Base-by-base conservation (phyloP, 2,888 invertebrate species). In the Dendrolimus pini region DNA sequence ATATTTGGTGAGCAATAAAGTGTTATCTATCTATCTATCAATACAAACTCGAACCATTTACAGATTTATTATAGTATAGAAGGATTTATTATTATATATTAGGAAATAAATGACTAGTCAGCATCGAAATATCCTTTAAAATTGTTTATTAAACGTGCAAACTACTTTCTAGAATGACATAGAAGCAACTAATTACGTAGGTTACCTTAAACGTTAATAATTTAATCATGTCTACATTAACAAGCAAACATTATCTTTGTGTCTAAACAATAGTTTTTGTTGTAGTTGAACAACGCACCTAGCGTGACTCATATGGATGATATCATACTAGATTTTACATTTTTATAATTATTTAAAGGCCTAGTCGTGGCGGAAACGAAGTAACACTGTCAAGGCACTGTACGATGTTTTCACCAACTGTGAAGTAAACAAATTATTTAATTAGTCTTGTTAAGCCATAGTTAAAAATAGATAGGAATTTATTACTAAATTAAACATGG, bases 381-480 rank as follows among this genome's bases (percentile, higher is more conserved):
- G 79, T n/a, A 89, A 62, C 2, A 89, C 76, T 52, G 88, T 87
- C 8, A 89, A 71, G 8, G 85, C 87, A 55, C 82, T 87, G 72
- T 89, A 89, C 0, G 89, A 87, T 1, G 87, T 83, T 69, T 88
- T 89, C 66, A 89, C 77, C 65, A 89, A 72, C 89, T 89, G 82
- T 55, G 85, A 86, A 65, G 59, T 56, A 61, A 54, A 57, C 59
- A 42, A 54, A 55, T 54, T n/a, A 13, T 30, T 42, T n/a, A 41
- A 47, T 54, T 54, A 14, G 54, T 13, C 30, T 10, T 18, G 13
- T 30, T 30, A 30, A 30, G 3, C 30, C 30, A 30, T 30, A 30
- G 30, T 3, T 30, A 30, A 30, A 30, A 30, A 30, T 30, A 30
- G 30, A 30, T 30, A 30, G 30, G 30, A 30, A 3, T 30, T 30